phyloP scores from a whole-genome alignment of 2,888 invertebrate species.

The Branchipolynoe longqiensis region DNA sequence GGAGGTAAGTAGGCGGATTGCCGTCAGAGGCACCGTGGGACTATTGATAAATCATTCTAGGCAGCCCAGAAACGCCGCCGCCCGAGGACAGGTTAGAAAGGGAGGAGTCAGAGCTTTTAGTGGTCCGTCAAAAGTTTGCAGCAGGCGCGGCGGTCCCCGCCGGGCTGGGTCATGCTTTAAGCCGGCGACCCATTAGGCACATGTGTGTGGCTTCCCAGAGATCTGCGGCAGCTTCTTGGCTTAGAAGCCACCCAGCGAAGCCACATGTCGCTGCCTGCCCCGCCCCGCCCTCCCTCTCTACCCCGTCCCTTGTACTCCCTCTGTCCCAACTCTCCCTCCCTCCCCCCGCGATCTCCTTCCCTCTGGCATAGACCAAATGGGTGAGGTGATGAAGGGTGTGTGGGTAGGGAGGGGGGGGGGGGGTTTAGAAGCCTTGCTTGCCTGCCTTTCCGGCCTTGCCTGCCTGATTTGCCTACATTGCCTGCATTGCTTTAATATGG shows the following conservation, averaged over 20 bases:
- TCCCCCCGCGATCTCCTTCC: too few species aligned
- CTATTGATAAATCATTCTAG: constrained; percentile 49
- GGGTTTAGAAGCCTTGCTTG: too few species aligned
- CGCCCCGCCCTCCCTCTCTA: too few species aligned
- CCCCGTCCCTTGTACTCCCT: too few species aligned
- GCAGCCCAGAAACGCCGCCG: constrained; percentile 2
- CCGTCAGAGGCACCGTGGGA: not conserved
- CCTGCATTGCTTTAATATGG: too few species aligned
- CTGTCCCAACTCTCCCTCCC: too few species aligned
- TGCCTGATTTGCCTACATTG: too few species aligned
- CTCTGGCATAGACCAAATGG: too few species aligned
- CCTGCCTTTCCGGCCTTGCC: too few species aligned
- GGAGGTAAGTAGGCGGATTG: not conserved
- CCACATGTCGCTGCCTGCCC: constrained; percentile 37
- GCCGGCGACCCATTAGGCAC: constrained; percentile 33
- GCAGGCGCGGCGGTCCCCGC: not conserved
- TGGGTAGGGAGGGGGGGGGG: too few species aligned
- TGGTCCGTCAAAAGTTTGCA: constrained; percentile 37
- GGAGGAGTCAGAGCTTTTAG: constrained; percentile 14
- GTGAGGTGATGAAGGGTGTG: too few species aligned
- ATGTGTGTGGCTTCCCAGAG: constrained; percentile 42
- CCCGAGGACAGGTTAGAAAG: constrained; percentile 12
- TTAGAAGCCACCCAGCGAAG: constrained; percentile 46
- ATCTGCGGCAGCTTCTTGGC: constrained; percentile 4
- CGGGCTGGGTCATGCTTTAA: constrained; percentile 28